A percentile compares a stretch with the other conserved stretches of the same genome.
phyloP scores from a whole-genome alignment of 2,797 vertebrate species.

The Choloepus didactylus region DNA sequence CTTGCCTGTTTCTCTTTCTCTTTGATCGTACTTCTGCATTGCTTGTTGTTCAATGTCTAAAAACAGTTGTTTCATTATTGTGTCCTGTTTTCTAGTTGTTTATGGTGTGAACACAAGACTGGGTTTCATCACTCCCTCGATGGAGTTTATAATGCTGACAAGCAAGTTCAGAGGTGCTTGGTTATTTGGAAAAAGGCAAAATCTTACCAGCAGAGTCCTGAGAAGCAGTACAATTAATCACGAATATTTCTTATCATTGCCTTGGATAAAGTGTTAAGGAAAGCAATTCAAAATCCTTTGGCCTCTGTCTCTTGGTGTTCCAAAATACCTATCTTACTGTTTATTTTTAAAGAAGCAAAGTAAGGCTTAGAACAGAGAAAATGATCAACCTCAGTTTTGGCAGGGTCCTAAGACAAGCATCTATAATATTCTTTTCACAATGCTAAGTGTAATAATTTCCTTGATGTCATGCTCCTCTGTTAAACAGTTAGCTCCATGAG shows the following conservation, averaged over 20 bases:
- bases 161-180: background rate
- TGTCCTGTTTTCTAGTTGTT: background rate
- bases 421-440: background rate
- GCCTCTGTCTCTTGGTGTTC: background rate
- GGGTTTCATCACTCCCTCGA: background rate
- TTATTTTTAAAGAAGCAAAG: slow-evolving; percentile 38
- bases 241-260: slow-evolving; percentile 20
- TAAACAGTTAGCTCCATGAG: background rate
- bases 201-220: background rate
- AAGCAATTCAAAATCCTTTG: background rate
- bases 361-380: background rate
- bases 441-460: background rate
- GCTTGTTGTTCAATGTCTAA: background rate
- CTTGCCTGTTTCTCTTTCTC: too few species aligned
- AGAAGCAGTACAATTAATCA: background rate
- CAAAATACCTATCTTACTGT: background rate
- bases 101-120: background rate
- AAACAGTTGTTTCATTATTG: background rate
- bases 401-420: background rate
- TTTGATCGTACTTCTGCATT: too few species aligned
- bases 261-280: background rate
- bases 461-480: background rate
- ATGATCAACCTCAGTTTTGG: slow-evolving; percentile 4
- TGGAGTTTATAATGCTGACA: background rate
- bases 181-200: background rate